Conservation (phyloP, 2,888 invertebrate species). For the Pandemis heparana region DNA sequence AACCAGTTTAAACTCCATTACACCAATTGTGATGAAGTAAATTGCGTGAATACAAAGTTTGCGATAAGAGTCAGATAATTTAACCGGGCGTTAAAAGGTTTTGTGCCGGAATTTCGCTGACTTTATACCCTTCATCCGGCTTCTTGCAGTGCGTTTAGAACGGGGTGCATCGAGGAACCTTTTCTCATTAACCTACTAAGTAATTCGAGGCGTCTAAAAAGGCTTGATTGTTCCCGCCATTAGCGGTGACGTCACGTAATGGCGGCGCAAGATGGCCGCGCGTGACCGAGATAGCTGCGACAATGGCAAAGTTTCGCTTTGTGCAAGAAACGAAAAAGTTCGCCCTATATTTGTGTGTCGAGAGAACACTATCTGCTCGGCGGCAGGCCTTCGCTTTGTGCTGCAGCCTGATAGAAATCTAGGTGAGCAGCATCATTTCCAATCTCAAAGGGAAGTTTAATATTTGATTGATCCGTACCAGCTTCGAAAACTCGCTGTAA, state of each 20-base stretch:
- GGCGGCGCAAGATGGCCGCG: constrained; percentile 42
- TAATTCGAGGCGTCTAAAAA: constrained; percentile 36
- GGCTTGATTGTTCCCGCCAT: constrained; percentile 45
- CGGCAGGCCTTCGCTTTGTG: constrained; percentile 2
- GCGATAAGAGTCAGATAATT: constrained; percentile 34
- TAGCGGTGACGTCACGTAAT: constrained; percentile 48
- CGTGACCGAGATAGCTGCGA: constrained; percentile 40
- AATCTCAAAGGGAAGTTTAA: not conserved
- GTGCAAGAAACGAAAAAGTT: constrained; percentile 42
- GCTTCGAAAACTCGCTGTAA: not conserved
- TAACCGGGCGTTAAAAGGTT: constrained; percentile 36
- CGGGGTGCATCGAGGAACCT: constrained; percentile 1
- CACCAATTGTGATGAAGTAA: constrained; percentile 39
- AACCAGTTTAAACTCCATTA: constrained; percentile 30
- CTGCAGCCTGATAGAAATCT: not conserved
- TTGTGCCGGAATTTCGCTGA: constrained; percentile 19
- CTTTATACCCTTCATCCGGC: constrained; percentile 6
- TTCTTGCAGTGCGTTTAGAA: not conserved
- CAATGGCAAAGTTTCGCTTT: constrained; percentile 49
- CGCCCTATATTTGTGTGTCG: constrained; percentile 24
- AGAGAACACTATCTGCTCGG: constrained; percentile 18
- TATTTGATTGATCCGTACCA: not conserved
- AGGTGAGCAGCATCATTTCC: not conserved
- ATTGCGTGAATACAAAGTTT: constrained; percentile 40
- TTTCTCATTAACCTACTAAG: constrained; percentile 36